These are phyloP conservation scores for Urechis unicinctus DNA, from an alignment of 2,888 invertebrate genomes.

Conservation along the genomic window DNA sequence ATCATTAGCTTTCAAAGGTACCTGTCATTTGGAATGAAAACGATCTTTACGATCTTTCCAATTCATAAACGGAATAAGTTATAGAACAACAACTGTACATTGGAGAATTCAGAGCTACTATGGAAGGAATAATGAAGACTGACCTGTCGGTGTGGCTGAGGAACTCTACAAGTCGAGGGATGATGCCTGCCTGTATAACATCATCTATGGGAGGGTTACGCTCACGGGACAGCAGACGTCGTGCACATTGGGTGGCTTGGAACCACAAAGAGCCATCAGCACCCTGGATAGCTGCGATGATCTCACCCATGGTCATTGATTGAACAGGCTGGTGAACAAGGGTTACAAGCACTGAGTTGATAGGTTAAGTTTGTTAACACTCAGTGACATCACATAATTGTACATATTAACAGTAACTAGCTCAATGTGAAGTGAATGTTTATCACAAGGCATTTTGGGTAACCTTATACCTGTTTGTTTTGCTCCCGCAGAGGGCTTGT, in stretches of 20 bases:
- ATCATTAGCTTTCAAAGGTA: no score
- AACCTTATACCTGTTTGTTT: conserved; percentile 17
- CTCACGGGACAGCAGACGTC: conserved; percentile 81
- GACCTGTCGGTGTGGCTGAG: conserved; percentile 68
- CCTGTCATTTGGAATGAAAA: no score
- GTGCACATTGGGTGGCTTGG: conserved; percentile 70
- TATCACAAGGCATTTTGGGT: background rate
- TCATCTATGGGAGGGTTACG: conserved; percentile 84
- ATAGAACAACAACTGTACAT: background rate
- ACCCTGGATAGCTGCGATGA: conserved; percentile 64
- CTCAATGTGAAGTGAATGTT: no score
- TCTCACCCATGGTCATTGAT: conserved; percentile 63
- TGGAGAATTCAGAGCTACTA: conserved; percentile 1
- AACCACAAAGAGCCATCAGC: conserved; percentile 61
- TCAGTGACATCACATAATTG: no score
- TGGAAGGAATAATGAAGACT: conserved; percentile 26
- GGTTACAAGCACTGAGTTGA: background rate
- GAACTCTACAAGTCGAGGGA: conserved; percentile 75
- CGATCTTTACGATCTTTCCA: no score
- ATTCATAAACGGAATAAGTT: background rate
- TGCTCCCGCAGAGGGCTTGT: conserved; percentile 42
- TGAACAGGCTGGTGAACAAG: background rate
- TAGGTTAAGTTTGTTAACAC: no score
- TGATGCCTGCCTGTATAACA: conserved; percentile 76
- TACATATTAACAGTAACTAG: no score